phyloP scores from a whole-genome alignment of 2,888 invertebrate species.

The Acrobasis suavella region DNA sequence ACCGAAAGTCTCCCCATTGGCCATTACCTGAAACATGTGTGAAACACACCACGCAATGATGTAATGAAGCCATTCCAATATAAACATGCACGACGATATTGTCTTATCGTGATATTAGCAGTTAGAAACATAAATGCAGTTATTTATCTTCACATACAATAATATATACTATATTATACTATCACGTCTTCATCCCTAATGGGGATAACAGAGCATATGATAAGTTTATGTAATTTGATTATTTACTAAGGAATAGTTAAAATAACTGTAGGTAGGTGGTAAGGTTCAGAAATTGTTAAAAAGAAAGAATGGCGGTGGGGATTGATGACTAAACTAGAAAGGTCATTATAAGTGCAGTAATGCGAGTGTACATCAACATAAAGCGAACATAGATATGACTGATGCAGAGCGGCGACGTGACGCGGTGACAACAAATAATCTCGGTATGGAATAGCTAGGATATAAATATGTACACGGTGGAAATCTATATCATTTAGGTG shows the following conservation, averaged over 20 bases:
- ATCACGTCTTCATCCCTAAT: too few species aligned
- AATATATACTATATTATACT: too few species aligned
- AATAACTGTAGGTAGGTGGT: background rate
- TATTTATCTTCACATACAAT: slow-evolving; percentile 4
- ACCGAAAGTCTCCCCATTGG: slow-evolving; percentile 86
- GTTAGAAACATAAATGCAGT: slow-evolving; percentile 59
- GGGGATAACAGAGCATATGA: too few species aligned
- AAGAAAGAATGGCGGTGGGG: background rate
- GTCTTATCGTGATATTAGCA: slow-evolving; percentile 58
- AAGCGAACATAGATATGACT: slow-evolving; percentile 22
- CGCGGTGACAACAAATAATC: slow-evolving; percentile 25
- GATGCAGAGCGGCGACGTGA: slow-evolving; percentile 22
- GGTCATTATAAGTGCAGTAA: slow-evolving; percentile 23
- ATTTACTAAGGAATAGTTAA: background rate
- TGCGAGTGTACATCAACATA: slow-evolving; percentile 18
- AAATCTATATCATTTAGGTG: slow-evolving; percentile 22
- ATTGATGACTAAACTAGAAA: background rate
- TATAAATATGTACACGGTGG: background rate
- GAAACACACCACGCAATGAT: slow-evolving; percentile 83
- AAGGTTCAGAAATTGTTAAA: background rate
- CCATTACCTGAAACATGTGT: slow-evolving; percentile 87
- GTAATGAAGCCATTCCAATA: slow-evolving; percentile 82
- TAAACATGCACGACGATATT: slow-evolving; percentile 76
- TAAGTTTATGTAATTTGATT: slow-evolving; percentile 4
- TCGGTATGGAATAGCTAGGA: slow-evolving; percentile 13